A percentile compares a stretch with the other conserved stretches of the same genome.
Conservation (phyloP, 1,140 invertebrate genomes). For the Leptinotarsa lineolata region DNA sequence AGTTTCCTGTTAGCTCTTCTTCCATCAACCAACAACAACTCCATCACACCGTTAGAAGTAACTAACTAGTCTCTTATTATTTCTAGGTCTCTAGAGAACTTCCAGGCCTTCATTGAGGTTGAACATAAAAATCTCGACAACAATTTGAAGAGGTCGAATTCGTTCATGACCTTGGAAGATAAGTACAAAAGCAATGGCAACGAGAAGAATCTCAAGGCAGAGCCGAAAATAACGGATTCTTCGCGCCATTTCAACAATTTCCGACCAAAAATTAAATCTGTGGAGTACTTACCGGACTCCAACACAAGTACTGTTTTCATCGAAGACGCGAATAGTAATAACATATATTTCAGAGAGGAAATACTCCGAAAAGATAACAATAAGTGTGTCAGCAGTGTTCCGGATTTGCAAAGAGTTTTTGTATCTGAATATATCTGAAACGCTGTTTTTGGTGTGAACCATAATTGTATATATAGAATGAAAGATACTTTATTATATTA, state of each 20-base stretch:
- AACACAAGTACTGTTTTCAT: slow-evolving; percentile 35
- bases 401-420: slow-evolving; percentile 63
- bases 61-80: not conserved
- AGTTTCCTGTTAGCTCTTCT: too few species aligned
- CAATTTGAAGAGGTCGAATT: slow-evolving; percentile 48
- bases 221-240: slow-evolving; percentile 38
- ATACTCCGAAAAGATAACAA: slow-evolving; percentile 49
- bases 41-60: too few species aligned
- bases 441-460: not conserved
- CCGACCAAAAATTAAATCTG: slow-evolving; percentile 42
- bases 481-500: not conserved
- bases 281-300: slow-evolving; percentile 43
- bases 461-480: slow-evolving; percentile 10
- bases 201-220: slow-evolving; percentile 35
- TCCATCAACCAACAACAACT: too few species aligned
- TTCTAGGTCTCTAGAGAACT: slow-evolving; percentile 48
- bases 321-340: slow-evolving; percentile 38
- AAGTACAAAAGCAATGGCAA: slow-evolving; percentile 34
- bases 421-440: slow-evolving; percentile 59
- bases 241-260: slow-evolving; percentile 32
- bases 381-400: slow-evolving; percentile 58
- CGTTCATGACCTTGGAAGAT: slow-evolving; percentile 46
- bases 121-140: slow-evolving; percentile 33
- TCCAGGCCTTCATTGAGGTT: slow-evolving; percentile 49
- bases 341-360: slow-evolving; percentile 28